Evolutionary conservation across 2,888 invertebrate genomes (phyloP).

Genomic region (Caradrina kadenii): DNA sequence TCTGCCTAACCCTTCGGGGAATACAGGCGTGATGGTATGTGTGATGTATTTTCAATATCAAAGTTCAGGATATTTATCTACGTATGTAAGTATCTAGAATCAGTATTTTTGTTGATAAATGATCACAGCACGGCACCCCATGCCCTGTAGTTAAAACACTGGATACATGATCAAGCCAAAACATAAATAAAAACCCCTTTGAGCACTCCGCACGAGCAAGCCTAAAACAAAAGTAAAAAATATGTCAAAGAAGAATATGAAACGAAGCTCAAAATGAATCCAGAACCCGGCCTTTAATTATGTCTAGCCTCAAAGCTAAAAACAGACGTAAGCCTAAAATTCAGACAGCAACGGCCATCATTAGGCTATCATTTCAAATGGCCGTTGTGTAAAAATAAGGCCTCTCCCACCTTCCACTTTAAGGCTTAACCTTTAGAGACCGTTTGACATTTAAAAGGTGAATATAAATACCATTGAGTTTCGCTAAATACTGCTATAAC

Average conservation of each 20-base stretch:
- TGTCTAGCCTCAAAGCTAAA: slow-evolving; percentile 23
- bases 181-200: slow-evolving; percentile 1
- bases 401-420: slow-evolving; percentile 19
- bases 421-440: slow-evolving; percentile 27
- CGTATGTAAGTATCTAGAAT: too few relatives aligned
- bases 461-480: slow-evolving; percentile 32
- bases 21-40: too few relatives aligned
- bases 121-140: too few relatives aligned
- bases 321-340: slow-evolving; percentile 42
- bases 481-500: slow-evolving; percentile 10
- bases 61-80: too few relatives aligned
- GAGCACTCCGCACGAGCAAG: background rate
- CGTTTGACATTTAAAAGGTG: slow-evolving; percentile 55
- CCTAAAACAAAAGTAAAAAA: slow-evolving; percentile 24
- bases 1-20: too few relatives aligned
- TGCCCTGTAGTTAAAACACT: background rate
- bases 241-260: slow-evolving; percentile 32
- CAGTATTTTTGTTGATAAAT: too few relatives aligned
- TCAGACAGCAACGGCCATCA: slow-evolving; percentile 28
- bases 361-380: slow-evolving; percentile 40
- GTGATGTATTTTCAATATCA: too few relatives aligned
- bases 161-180: background rate
- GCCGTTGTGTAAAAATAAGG: slow-evolving; percentile 35
- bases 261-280: slow-evolving; percentile 20
- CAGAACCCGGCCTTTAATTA: slow-evolving; percentile 18